Conservation (phyloP, 2,113 vertebrate genomes). For the Oreochromis spilurus region DNA sequence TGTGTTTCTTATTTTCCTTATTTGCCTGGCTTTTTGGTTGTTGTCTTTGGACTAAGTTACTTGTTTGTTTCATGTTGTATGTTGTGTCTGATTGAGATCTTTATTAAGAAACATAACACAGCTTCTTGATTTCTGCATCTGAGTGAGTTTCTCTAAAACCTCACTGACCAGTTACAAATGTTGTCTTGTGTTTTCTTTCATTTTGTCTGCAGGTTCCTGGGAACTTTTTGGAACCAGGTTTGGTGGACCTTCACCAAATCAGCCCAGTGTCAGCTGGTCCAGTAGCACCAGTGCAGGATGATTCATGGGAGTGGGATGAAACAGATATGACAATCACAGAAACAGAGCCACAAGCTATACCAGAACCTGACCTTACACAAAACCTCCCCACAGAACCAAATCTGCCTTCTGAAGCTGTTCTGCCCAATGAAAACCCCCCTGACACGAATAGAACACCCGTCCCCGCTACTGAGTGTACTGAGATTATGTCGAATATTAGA, state of each 20-base stretch:
- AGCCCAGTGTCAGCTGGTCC: conserved; percentile 42
- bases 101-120: not conserved
- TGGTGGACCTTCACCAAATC: conserved; percentile 79
- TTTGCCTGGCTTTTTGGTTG: not conserved
- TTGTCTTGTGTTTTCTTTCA: not conserved
- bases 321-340: conserved; percentile 88
- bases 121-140: not conserved
- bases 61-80: not conserved
- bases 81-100: not conserved
- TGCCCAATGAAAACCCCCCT: not conserved
- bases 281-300: conserved; percentile 69
- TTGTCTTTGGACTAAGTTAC: not conserved
- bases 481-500: not conserved
- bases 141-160: not conserved
- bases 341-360: conserved; percentile 65
- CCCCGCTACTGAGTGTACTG: not conserved
- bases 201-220: conserved; percentile 75
- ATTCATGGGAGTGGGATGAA: conserved; percentile 97
- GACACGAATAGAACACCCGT: not conserved
- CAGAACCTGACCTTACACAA: conserved; percentile 61
- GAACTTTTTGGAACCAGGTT: conserved; percentile 83
- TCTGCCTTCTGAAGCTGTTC: not conserved
- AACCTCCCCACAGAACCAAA: conserved; percentile 35
- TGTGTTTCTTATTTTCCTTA: not conserved
- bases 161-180: not conserved